A percentile compares a stretch with the other conserved stretches of the same genome.
These are phyloP conservation scores for Gephyroberyx darwinii DNA, from an alignment of 2,797 vertebrate genomes.

Conservation along the genomic window DNA sequence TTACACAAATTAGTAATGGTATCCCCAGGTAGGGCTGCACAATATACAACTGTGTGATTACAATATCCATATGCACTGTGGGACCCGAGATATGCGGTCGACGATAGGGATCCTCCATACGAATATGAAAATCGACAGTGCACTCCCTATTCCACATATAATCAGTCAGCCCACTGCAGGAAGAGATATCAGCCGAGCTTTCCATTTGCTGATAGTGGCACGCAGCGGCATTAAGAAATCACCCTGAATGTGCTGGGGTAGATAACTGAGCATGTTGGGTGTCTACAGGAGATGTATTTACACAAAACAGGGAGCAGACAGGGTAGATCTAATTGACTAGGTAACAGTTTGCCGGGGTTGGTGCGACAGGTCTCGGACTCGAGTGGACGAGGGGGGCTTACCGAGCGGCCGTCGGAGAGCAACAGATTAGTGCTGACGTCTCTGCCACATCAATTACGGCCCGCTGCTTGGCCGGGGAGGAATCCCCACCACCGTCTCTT, in stretches of 20 bases:
- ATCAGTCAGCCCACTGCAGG: constrained; percentile 68
- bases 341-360: constrained; percentile 72
- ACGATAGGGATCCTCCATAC: constrained; percentile 76
- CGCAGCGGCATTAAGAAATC: constrained; percentile 78
- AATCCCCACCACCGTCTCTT: constrained; percentile 80
- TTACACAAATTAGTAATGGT: constrained; percentile 80
- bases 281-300: constrained; percentile 77
- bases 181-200: constrained; percentile 75
- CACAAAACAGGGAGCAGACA: constrained; percentile 74
- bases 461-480: constrained; percentile 72
- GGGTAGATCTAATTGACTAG: constrained; percentile 80
- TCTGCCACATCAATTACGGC: constrained; percentile 85
- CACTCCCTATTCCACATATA: constrained; percentile 68
- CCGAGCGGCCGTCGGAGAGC: constrained; percentile 69
- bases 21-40: constrained; percentile 60
- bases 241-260: constrained; percentile 76
- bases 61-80: constrained; percentile 76
- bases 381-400: constrained; percentile 72
- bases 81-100: constrained; percentile 63
- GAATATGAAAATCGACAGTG: constrained; percentile 76
- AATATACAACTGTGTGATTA: constrained; percentile 75
- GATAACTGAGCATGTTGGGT: constrained; percentile 79
- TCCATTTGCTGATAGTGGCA: constrained; percentile 81
- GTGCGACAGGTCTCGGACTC: constrained; percentile 65
- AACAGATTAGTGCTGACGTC: constrained; percentile 83